phyloP scores from a whole-genome alignment of 2,113 vertebrate genomes.

The Barbus barbus region DNA sequence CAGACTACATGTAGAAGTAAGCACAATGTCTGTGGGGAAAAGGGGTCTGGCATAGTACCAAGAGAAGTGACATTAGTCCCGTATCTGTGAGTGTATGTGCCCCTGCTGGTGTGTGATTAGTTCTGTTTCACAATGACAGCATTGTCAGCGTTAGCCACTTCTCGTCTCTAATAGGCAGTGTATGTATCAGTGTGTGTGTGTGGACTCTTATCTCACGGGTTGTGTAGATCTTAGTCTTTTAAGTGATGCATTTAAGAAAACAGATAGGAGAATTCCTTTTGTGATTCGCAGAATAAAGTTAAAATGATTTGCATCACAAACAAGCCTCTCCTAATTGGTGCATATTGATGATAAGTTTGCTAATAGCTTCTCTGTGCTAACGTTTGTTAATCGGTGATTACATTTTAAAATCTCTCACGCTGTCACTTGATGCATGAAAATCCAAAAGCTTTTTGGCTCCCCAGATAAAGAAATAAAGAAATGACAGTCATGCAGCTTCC shows the following conservation, averaged over 20 bases:
- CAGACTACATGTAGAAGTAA: constrained; percentile 84
- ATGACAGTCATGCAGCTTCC: constrained; percentile 70
- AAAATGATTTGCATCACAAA: constrained; percentile 72
- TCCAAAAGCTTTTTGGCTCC: constrained; percentile 76
- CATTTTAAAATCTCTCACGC: constrained; percentile 68
- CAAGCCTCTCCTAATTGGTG: constrained; percentile 77
- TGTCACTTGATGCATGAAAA: constrained; percentile 82
- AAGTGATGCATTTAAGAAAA: neutral
- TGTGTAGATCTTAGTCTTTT: neutral
- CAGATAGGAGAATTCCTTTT: neutral
- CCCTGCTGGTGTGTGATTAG: constrained; percentile 1
- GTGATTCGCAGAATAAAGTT: neutral
- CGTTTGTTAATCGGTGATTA: constrained; percentile 88
- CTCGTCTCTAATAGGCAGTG: constrained; percentile 1
- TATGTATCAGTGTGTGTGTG: neutral
- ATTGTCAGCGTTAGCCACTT: constrained; percentile 18
- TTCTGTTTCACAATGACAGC: constrained; percentile 1
- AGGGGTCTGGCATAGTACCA: constrained; percentile 81
- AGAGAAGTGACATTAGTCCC: constrained; percentile 68
- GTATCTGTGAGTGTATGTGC: constrained; percentile 35
- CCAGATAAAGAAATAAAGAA: constrained; percentile 72
- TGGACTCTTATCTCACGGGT: neutral
- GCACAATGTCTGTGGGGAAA: constrained; percentile 79
- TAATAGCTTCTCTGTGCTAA: constrained; percentile 88
- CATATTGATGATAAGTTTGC: constrained; percentile 84